Evolutionary conservation across 2,888 invertebrate genomes (phyloP).

Genomic region (Malacosoma neustria): DNA sequence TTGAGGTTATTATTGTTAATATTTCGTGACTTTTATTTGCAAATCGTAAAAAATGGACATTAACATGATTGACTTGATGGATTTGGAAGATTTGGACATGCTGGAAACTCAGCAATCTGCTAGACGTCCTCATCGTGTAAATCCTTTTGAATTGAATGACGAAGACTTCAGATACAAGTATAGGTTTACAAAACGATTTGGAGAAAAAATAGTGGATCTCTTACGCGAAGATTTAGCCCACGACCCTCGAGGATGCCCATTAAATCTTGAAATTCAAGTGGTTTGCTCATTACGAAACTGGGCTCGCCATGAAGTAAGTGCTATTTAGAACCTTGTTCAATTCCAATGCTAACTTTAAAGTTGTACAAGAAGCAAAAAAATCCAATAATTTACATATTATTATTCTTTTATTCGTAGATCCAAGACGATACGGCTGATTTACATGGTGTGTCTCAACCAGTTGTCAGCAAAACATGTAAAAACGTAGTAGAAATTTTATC

Average conservation of each 20-base stretch:
- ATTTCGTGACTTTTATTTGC: no score
- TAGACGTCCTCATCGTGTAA: no score
- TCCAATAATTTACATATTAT: background rate
- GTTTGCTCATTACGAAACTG: background rate
- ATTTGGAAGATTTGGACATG: no score
- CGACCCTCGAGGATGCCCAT: background rate
- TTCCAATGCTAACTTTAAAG: background rate
- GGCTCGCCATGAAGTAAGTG: slow-evolving; percentile 1
- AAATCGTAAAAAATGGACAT: no score
- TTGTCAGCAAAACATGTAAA: slow-evolving; percentile 5
- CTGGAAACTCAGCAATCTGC: no score
- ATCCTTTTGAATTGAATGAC: no score
- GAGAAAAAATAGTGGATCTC: no score
- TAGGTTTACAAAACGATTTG: no score
- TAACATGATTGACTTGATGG: no score
- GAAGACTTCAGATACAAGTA: no score
- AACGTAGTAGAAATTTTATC: slow-evolving; percentile 5
- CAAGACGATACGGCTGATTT: slow-evolving; percentile 9
- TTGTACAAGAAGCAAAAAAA: background rate
- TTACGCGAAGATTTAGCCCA: background rate
- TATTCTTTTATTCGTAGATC: slow-evolving; percentile 4
- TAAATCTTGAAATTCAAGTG: background rate
- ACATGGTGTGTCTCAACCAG: slow-evolving; percentile 7
- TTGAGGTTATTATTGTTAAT: no score
- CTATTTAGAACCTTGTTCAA: no score